Percentiles rank a stretch among this genome's conserved stretches.
phyloP scores from a whole-genome alignment of 1,140 invertebrate species.

The Amyelois transitella region DNA sequence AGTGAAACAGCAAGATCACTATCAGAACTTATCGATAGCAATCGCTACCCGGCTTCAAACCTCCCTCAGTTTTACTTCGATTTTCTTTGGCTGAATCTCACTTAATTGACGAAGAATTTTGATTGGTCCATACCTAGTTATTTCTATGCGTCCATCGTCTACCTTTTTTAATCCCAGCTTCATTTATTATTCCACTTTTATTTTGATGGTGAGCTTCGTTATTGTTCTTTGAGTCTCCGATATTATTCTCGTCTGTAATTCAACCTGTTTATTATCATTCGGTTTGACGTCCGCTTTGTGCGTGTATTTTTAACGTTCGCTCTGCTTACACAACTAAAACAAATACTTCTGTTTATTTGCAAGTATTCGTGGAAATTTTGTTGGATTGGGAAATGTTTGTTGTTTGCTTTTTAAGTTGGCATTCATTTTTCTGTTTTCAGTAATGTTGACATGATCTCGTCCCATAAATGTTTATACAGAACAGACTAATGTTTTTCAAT shows the following conservation, averaged over 20 bases:
- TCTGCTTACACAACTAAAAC: constrained; percentile 1
- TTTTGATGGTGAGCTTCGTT: constrained; percentile 71
- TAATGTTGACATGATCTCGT: no score
- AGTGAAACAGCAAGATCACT: neutral
- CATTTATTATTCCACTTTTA: constrained; percentile 70
- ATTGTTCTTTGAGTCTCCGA: constrained; percentile 50
- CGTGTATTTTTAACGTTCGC: constrained; percentile 21
- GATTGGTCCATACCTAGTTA: constrained; percentile 62
- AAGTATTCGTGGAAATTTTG: neutral
- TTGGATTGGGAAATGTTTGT: neutral
- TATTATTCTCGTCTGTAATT: constrained; percentile 57
- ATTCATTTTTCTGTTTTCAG: no score
- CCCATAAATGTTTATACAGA: no score
- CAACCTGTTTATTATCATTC: constrained; percentile 59
- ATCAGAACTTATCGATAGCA: neutral
- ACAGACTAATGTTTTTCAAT: no score
- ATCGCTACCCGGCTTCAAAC: constrained; percentile 32
- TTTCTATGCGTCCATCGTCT: constrained; percentile 65
- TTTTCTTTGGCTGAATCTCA: constrained; percentile 70
- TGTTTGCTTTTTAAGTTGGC: neutral
- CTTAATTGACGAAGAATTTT: constrained; percentile 74
- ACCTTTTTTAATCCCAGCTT: constrained; percentile 48
- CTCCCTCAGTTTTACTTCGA: constrained; percentile 70
- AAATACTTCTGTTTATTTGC: neutral
- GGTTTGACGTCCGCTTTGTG: constrained; percentile 15